Evolutionary conservation across 2,113 vertebrate genomes (phyloP), one percentile per base, ranked within the genome.

Genomic region (Nestor notabilis): DNA sequence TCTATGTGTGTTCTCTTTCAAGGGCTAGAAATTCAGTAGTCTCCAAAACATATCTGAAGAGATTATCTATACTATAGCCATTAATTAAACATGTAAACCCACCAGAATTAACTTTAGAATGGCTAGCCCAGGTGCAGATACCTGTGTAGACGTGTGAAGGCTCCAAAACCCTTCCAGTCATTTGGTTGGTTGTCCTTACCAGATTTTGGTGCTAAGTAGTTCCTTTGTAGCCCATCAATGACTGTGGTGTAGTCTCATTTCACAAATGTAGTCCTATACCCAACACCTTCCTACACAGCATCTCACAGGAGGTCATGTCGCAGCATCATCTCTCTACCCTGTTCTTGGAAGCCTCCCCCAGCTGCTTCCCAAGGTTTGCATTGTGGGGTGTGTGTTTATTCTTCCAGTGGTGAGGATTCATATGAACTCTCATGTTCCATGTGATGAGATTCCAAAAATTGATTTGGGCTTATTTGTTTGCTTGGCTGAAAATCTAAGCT

Each of bases 171-270:
- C 15, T 92, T 87, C 13, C 21, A 64, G 9, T 37, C 76, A 55
- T 76, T 35, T 64, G 23, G 3, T 15, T 68, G 6, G 61, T 89
- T 61, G 25, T 20, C 9, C 24, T 31, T 50, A 53, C 5, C 15
- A 76, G 5, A 25, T 9, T 68, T 52, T 24, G 50, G 6, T 37
- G 5, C 10, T 66, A 53, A 33, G 25, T 37, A 75, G 29, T 35
- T 60, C 13, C 29, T 55, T 0, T 3, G 2, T 7, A 8, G 5
- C 11, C 29, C 3, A 1, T 13, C 11, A 78, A 25, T 4, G 13
- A 29, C 43, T 53, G 21, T 25, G 14, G 5, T 21, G 28, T 35
- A 50, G 16, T 35, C 23, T 63, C 20, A 47, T 47, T 60, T 83
- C 20, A 43, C 31, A 15, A 60, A 37, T 0, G 5, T 53, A 65